Conservation (phyloP, 1,140 invertebrate species). For the Eurytemora carolleeae region DNA sequence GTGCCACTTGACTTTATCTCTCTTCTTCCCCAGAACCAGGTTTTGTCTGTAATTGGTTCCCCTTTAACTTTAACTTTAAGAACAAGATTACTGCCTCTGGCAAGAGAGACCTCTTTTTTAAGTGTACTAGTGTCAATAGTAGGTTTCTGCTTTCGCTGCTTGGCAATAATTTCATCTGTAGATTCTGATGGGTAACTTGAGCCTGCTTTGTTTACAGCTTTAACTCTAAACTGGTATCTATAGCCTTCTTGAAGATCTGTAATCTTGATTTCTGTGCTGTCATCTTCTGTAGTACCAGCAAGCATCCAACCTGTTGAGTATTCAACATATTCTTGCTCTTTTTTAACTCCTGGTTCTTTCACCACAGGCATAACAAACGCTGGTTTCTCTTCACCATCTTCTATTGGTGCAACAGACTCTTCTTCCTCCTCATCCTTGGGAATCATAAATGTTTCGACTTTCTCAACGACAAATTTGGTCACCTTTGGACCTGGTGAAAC, state of each 20-base stretch:
- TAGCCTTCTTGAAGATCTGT: constrained; percentile 79
- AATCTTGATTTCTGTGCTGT: constrained; percentile 61
- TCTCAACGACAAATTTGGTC: constrained; percentile 84
- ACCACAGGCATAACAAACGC: background rate
- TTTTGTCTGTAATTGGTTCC: constrained; percentile 58
- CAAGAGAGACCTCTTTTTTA: constrained; percentile 48
- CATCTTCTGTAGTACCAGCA: constrained; percentile 47
- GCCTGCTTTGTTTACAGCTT: constrained; percentile 88
- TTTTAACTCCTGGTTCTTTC: background rate
- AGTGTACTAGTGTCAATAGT: constrained; percentile 70
- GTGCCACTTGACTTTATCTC: constrained; percentile 48
- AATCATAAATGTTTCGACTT: constrained; percentile 54
- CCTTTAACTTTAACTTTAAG: constrained; percentile 64
- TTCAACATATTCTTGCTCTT: constrained; percentile 27
- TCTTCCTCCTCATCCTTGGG: constrained; percentile 4
- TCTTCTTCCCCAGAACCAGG: constrained; percentile 43
- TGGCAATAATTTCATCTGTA: constrained; percentile 70
- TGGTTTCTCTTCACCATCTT: constrained; percentile 3
- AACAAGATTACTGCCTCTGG: constrained; percentile 58
- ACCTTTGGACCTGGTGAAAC: constrained; percentile 65
- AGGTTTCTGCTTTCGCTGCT: constrained; percentile 53
- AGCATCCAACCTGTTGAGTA: constrained; percentile 33
- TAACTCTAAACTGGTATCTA: constrained; percentile 81
- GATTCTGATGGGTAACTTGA: constrained; percentile 80
- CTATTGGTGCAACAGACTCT: background rate